Percentiles rank a stretch among this genome's conserved stretches.
Conservation (phyloP, 1,140 invertebrate genomes). For the Glossosoma conforme region DNA sequence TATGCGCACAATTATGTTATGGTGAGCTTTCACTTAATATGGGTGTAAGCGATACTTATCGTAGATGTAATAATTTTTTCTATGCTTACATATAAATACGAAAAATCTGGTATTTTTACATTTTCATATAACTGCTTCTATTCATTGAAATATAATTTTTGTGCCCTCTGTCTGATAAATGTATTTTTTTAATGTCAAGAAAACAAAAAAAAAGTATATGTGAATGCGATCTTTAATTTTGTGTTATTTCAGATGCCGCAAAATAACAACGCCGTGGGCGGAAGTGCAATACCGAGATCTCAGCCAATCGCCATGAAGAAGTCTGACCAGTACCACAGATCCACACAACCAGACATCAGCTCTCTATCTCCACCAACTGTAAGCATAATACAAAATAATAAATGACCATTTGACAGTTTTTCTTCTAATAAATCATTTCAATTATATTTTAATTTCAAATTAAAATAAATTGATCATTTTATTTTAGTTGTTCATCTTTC, state of each 20-base stretch:
- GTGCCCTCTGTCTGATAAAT: too few relatives aligned
- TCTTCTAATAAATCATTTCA: background rate
- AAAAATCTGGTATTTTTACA: too few relatives aligned
- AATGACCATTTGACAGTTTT: background rate
- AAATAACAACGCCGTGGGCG: constrained; percentile 33
- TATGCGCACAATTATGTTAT: too few relatives aligned
- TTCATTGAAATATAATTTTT: too few relatives aligned
- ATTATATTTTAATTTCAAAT: background rate
- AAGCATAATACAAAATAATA: constrained; percentile 35
- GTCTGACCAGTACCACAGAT: constrained; percentile 58
- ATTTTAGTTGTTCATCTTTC: background rate
- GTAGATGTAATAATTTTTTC: too few relatives aligned
- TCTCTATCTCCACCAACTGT: constrained; percentile 86
- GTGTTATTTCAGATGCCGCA: constrained; percentile 36
- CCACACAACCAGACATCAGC: constrained; percentile 68
- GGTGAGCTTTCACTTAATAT: too few relatives aligned
- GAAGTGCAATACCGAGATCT: constrained; percentile 64
- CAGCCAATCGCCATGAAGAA: constrained; percentile 78
- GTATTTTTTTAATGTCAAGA: too few relatives aligned
- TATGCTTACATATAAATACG: too few relatives aligned
- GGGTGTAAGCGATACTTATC: too few relatives aligned
- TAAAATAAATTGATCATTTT: background rate
- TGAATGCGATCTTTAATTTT: too few relatives aligned
- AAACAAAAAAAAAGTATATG: too few relatives aligned
- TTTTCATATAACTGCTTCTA: too few relatives aligned